Base-by-base conservation (phyloP, 2,888 invertebrate species). In the Plagodis pulveraria region DNA sequence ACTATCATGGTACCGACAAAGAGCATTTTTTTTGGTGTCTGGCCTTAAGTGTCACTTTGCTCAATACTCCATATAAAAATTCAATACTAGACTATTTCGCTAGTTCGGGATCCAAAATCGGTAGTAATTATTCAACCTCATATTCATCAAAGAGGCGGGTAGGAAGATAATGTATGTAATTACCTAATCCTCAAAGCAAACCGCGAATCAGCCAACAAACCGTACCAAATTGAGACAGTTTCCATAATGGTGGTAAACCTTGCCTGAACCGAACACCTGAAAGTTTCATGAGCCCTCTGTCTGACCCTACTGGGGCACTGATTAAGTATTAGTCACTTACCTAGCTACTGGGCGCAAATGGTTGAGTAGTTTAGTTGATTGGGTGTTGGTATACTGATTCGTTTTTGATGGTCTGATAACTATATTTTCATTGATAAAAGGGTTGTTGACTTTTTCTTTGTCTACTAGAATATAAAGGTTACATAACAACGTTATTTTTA, bases 201-300 rank as follows among this genome's bases (percentile, higher is more conserved):
- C 40, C 8, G 40, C 10, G 8, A 40, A 8, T 5, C 35, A 12
- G 32, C 38, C 48, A 40, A 44, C 47, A 38, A 11, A 22, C 44
- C n/a, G 36, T 35, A 48, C 10, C 53, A 44, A 53, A 58, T 58
- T 53, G 53, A 53, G 58, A 53, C 49, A 44, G 50, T 33, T 6
- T 0, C 7, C 11, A 41, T 10, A 48, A 42, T 42, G 41, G 49
- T 9, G 34, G 12, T 45, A 47, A 42, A 50, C 40, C 50, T 46
- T 8, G 10, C 33, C 45, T n/a, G 11, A 34, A 6, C 45, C 7
- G 11, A 34, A 6, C 45, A 36, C 22, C 36, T 56, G 56, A 56
- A 56, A 51, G 41, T 51, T 56, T 50, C 50, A 56, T 50, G 56
- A 56, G 56, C 34, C 7, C 12, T 22, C 22, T 22, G 4, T 22